Evolutionary conservation across 2,113 vertebrate species (phyloP), one percentile per base, ranked within the genome.

Genomic region (Austrofundulus limnaeus): DNA sequence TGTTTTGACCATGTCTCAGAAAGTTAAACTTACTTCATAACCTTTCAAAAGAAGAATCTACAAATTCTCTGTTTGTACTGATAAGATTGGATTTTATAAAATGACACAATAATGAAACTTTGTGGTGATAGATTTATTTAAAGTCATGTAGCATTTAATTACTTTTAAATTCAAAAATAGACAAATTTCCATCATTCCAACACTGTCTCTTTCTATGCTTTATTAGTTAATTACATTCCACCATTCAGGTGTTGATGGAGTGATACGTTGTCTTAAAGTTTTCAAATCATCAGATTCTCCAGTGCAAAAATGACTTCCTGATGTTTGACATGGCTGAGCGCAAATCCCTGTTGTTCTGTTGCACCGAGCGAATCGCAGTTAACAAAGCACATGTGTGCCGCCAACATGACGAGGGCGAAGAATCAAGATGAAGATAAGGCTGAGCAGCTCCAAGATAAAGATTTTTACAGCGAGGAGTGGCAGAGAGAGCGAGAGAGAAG

Each of bases 311-410:
- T 56, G 4, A 70, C 56, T 47, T 57, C 25, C 61, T 54, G 69
- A 37, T 70, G 45, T 0, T 46, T 9, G 13, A 67, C 49, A 46
- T 47, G 19, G 17, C 17, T 56, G 16, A 51, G 58, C 61, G 53
- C 63, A 57, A 70, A 59, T 54, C 43, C 46, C 73, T 28, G 16
- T 47, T 37, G 54, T 60, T 49, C 63, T 46, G 34, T 11, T n/a
- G 59, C 55, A 4, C 28, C 1, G 28, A 72, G 37, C 69, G 77
- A 76, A 49, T 88, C 81, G 73, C 68, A 47, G 78, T 39, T 62
- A 76, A 65, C 66, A 58, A 63, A 75, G 63, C 63, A 58, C 63
- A 49, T 34, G 65, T 58, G 77, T 53, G 53, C 66, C 51, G 70
- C 49, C 12, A 60, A 71, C 68, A 66, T 11, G 61, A 77, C 3